Evolutionary conservation across 1,140 invertebrate species (phyloP), one percentile per base, ranked within the genome.

Genomic region (Aphaenogaster floridana): DNA sequence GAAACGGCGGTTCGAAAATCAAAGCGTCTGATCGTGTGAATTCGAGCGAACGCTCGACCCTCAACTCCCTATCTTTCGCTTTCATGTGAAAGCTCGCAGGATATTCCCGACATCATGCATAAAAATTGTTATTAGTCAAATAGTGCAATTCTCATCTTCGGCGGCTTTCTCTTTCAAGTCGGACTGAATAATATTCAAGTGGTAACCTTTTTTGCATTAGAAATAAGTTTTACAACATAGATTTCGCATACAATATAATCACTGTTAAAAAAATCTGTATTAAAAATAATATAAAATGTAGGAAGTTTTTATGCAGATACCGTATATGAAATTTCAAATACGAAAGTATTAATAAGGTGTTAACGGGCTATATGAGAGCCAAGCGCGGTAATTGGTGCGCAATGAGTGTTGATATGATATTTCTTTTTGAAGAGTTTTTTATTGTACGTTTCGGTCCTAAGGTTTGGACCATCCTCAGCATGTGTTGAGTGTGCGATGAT

Each of bases 1-100:
- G 81, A 88, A 89, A 86, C 77, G 21, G 61, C 64, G 76, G 63
- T 86, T 39, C 88, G 72, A 84, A 50, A 92, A 90, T 92, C 89
- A 93, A 91, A 92, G 90, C 91, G 84, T 42, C 84, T 50, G 61
- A 61, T 78, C 83, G 78, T 76, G 90, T 88, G 89, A 89, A 92
- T 91, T 89, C 88, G 88, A 92, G 88, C 66, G 88, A 52, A 64
- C 34, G 88, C 88, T 86, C 63, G 68, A 89, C 68, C 61, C 54
- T 89, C 63, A 50, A 72, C 48, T 83, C 80, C 42, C 39, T 48
- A 48, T 39, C 39, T 57, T 34, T 45, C 45, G 69, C 69, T 84
- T 84, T 84, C 69, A 84, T 74, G 80, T 74, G 28, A 61, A 59
- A 45, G 80, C 52, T 61, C 80, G 68, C 42, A 39, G 80, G 69